These are phyloP conservation scores for Phrynocephalus versicolor DNA, from an alignment of 2,113 vertebrate genomes.

Conservation along the genomic window DNA sequence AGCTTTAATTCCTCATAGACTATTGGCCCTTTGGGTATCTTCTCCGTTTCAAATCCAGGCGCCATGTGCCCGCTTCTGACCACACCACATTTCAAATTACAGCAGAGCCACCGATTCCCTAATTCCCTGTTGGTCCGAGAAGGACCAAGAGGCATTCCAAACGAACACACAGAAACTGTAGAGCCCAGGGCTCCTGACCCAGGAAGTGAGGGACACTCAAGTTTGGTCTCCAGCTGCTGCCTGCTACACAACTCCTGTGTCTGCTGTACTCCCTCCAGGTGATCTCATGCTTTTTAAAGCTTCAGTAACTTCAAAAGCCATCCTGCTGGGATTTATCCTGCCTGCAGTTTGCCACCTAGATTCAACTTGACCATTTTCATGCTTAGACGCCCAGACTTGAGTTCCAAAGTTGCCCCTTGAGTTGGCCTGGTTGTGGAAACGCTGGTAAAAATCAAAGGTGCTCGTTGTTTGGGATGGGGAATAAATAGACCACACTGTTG, in stretches of 20 bases:
- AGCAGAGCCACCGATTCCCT: background rate
- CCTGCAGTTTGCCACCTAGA: background rate
- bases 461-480: background rate
- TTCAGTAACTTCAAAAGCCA: background rate
- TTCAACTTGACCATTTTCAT: background rate
- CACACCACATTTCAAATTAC: background rate
- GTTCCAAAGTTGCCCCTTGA: background rate
- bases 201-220: background rate
- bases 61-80: background rate
- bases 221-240: background rate
- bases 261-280: background rate
- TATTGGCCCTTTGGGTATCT: too few relatives aligned
- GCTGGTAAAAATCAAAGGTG: background rate
- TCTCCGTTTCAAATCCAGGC: background rate
- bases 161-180: too few relatives aligned
- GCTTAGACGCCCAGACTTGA: background rate
- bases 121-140: background rate
- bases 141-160: background rate
- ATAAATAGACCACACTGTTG: background rate
- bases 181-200: too few relatives aligned
- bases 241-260: background rate
- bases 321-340: background rate
- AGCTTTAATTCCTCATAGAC: background rate
- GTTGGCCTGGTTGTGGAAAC: background rate
- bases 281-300: background rate